Evolutionary conservation across 1,140 invertebrate genomes (phyloP).

Genomic region (Nephila pilipes): DNA sequence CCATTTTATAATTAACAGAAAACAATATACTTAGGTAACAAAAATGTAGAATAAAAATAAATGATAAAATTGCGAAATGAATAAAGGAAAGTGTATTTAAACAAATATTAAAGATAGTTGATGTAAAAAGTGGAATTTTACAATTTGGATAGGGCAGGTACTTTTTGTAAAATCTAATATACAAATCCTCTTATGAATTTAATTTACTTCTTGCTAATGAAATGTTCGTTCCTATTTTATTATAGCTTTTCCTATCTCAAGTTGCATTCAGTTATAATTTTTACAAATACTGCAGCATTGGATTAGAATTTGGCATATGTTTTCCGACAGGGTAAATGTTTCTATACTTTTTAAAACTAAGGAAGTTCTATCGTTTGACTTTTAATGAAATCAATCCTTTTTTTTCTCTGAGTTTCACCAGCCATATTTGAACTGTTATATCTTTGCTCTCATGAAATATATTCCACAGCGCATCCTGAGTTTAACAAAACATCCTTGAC

Average conservation of each 20-base stretch:
- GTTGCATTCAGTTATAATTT: conserved; percentile 52
- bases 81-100: too few species aligned
- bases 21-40: too few species aligned
- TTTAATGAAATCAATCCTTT: conserved; percentile 14
- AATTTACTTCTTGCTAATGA: not conserved
- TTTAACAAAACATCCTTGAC: conserved; percentile 32
- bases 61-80: too few species aligned
- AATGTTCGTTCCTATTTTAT: conserved; percentile 62
- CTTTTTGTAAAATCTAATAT: too few species aligned
- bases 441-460: conserved; percentile 63
- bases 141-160: too few species aligned
- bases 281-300: not conserved
- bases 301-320: conserved; percentile 53
- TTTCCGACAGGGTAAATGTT: conserved; percentile 60
- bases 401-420: conserved; percentile 35
- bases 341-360: conserved; percentile 63
- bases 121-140: too few species aligned
- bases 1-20: too few species aligned
- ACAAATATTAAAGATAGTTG: too few species aligned
- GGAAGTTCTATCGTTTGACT: conserved; percentile 46
- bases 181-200: not conserved
- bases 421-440: conserved; percentile 20
- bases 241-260: conserved; percentile 53
- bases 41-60: too few species aligned
- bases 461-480: conserved; percentile 66